phyloP scores from a whole-genome alignment of 1,140 invertebrate species.

The Drosophila asahinai region DNA sequence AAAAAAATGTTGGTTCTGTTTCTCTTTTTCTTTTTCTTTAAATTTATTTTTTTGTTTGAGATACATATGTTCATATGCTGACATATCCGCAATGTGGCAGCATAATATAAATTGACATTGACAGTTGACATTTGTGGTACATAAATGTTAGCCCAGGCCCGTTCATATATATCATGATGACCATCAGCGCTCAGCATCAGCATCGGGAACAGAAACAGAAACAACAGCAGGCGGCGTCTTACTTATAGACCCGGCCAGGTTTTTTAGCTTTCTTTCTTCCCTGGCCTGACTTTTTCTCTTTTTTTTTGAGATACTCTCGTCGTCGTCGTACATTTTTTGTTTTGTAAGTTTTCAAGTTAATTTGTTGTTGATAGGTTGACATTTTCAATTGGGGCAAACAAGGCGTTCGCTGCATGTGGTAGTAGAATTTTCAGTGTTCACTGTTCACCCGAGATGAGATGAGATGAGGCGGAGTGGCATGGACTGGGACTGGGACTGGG shows the following conservation, averaged over 20 bases:
- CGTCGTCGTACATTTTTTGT: constrained; percentile 35
- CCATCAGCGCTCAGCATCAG: constrained; percentile 45
- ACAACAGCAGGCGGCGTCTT: constrained; percentile 75
- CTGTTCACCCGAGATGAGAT: constrained; percentile 39
- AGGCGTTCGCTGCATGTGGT: constrained; percentile 67
- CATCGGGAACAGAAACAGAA: constrained; percentile 37
- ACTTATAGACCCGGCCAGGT: constrained; percentile 71
- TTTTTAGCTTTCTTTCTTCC: constrained; percentile 67
- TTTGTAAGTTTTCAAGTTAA: constrained; percentile 74
- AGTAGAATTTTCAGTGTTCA: constrained; percentile 32
- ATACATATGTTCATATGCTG: constrained; percentile 79
- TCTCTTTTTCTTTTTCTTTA: constrained; percentile 15
- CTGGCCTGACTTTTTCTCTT: constrained; percentile 42
- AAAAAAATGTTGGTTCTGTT: constrained; percentile 37
- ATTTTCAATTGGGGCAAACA: constrained; percentile 77
- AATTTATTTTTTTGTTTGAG: constrained; percentile 51
- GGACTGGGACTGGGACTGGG: background rate
- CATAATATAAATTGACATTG: constrained; percentile 82
- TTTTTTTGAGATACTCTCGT: constrained; percentile 27
- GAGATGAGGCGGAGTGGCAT: constrained; percentile 42
- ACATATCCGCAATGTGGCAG: constrained; percentile 82
- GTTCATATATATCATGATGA: constrained; percentile 77
- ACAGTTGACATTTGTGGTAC: constrained; percentile 82
- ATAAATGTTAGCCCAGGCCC: constrained; percentile 79
- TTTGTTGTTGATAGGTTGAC: constrained; percentile 80